Base-by-base conservation (phyloP, 1,140 invertebrate genomes). In the Cheumatopsyche charites region DNA sequence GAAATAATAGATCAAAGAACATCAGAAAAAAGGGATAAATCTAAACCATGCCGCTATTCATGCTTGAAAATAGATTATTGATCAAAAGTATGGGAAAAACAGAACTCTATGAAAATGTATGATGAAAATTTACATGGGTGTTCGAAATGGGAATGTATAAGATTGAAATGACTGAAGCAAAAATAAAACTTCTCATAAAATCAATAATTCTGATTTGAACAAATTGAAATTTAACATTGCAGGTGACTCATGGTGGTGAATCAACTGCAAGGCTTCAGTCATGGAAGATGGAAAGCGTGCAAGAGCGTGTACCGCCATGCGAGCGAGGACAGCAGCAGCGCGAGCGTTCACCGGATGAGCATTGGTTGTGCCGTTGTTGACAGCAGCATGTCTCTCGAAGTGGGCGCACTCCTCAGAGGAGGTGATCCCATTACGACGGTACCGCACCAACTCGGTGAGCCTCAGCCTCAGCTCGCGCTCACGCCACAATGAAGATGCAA, bases 401-500 rank as follows among this genome's bases (percentile, higher is more conserved):
- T 94, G 92, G 42, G 90, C 86, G 76, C 92, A 92, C 79, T 94
- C 92, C 78, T 94, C 92, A 19, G 91, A 87, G 61, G 88, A 87
- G 4, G 91, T 91, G 47, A 96, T 86, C 13, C 94, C 94, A 72
- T 92, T 90, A 77, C 90, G 89, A 15, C 93, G 85, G 83, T 95
- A 95, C 71, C 91, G 90, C 77, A 91, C 87, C 43, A 97, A 83
- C 82, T 97, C 94, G 9, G 90, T 89, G 19, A 96, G 87, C 65
- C 94, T 87, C 75, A 91, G 86, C 75, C 93, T 89, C 61, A 96
- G 82, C 81, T 95, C 92, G 78, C 90, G 88, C 83, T 96, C 94
- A 73, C 90, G 88, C 82, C 93, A 91, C 62, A 96, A 80, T 73
- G 90, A 93, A 19, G 84, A 86, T 45, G 93, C 83, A 62, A 95